Evolutionary conservation across 2,888 invertebrate genomes (phyloP), one percentile per base, ranked within the genome.

Genomic region (Dasypolia templi): DNA sequence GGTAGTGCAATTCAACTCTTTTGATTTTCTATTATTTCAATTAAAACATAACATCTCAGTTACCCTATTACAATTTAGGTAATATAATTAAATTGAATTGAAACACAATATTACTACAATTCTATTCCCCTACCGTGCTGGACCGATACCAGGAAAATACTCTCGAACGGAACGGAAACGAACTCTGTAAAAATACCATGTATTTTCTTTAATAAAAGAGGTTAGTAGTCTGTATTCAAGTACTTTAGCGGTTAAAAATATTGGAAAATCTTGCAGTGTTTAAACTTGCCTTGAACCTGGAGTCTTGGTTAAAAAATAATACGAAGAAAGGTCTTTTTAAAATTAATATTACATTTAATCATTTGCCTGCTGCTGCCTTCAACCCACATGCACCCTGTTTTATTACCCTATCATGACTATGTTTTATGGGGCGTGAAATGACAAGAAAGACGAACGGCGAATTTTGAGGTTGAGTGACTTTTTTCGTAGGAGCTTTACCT

Each of bases 281-380:
- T 55, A 35, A 56, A 32, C 26, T 56, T 32, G 55, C n/a, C 35
- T 49, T 17, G 19, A 4, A 49, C 19, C 42, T 44, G 63, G 71
- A 1, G 71, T 71, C 14, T 32, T 5, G 44, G 14, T 22, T 32
- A 53, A 61, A 55, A 81, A 61, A 68, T 80, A 68, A 78, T 14
- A 55, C 14, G 0, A 39, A 65, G 22, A 44, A 69, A 79, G 73
- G 73, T 73, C 65, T 51, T 65, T 61, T 51, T 59, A 55, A 58
- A 29, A 77, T 66, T 55, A 44, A 35, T 53, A 71, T 79, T 22
- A 44, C 63, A 77, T 83, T 83, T 67, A n/a, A 29, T 56, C 0
- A 63, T 53, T 26, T 49, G 5, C 39, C 2, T 32, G 35, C 29
- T 51, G 0, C 64, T 49, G 5, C 39, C 2, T 32, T 35, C 29